A percentile compares a stretch with the other conserved stretches of the same genome.
These are phyloP conservation scores for Tursiops truncatus DNA, from an alignment of 2,113 vertebrate genomes.

Conservation along the genomic window DNA sequence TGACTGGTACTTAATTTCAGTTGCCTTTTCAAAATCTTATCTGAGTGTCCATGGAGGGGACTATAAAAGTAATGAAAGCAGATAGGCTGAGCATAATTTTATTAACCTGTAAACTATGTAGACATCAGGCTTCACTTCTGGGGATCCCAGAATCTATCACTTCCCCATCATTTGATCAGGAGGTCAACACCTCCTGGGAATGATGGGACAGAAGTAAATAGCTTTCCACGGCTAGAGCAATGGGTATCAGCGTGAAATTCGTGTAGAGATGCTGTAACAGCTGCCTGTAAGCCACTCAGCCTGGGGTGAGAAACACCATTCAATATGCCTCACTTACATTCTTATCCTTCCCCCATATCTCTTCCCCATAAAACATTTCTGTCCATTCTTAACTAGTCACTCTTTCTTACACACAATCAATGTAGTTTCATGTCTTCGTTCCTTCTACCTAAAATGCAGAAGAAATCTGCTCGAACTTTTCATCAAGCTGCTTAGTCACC, in stretches of 20 bases:
- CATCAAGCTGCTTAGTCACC: neutral
- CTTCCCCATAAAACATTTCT: neutral
- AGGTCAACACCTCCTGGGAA: neutral
- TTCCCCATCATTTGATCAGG: neutral
- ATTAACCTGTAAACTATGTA: neutral
- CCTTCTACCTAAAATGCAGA: neutral
- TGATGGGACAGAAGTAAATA: neutral
- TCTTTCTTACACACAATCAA: neutral
- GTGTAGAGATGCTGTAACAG: neutral
- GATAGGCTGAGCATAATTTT: neutral
- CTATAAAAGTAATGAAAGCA: neutral
- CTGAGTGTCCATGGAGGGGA: neutral
- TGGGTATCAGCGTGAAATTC: neutral
- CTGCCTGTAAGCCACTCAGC: neutral
- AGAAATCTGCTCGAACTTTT: neutral
- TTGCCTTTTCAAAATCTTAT: neutral
- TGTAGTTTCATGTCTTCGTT: neutral
- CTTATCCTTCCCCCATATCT: neutral
- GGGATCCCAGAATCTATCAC: neutral
- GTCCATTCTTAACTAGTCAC: neutral
- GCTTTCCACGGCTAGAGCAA: neutral
- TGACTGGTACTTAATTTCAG: neutral
- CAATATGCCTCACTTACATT: accelerated
- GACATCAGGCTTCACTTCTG: neutral
- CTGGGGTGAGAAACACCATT: neutral